Percentiles rank a stretch among this genome's conserved stretches.
These are phyloP conservation scores for Heteromormyrus szaboi DNA, from an alignment of 2,797 vertebrate species.

Conservation along the genomic window DNA sequence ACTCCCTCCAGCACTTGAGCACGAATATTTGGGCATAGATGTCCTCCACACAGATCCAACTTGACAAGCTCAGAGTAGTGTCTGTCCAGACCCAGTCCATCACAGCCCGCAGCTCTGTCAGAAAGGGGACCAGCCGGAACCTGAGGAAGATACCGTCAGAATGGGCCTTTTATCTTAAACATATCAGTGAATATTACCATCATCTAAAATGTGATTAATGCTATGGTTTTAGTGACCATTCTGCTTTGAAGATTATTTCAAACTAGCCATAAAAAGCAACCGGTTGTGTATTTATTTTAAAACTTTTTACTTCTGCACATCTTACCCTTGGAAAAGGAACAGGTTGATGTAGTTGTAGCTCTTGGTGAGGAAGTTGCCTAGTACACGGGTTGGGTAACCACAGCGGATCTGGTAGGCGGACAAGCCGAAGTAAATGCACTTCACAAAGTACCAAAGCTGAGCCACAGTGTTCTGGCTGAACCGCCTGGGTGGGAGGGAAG, in stretches of 20 bases:
- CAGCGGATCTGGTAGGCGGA: constrained; percentile 99
- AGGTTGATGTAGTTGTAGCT: constrained; percentile 98
- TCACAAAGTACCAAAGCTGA: constrained; percentile 98
- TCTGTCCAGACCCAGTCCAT: constrained; percentile 99
- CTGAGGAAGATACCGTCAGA: constrained; percentile 53
- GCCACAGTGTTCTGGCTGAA: constrained; percentile 91
- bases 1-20: constrained; percentile 98
- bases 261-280: background rate
- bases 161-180: background rate
- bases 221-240: background rate
- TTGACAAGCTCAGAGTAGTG: constrained; percentile 94
- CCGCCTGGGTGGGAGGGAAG: constrained; percentile 62
- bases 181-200: background rate
- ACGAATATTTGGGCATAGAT: constrained; percentile 99
- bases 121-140: constrained; percentile 91
- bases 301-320: background rate
- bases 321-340: constrained; percentile 98
- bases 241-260: constrained; percentile 18
- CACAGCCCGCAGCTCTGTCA: constrained; percentile 92
- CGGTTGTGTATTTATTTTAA: background rate
- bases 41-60: constrained; percentile 99
- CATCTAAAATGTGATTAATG: background rate
- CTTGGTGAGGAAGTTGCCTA: constrained; percentile 98
- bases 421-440: constrained; percentile 97
- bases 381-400: constrained; percentile 92